phyloP scores from a whole-genome alignment of 2,113 vertebrate genomes.

The Tachysurus vachellii region DNA sequence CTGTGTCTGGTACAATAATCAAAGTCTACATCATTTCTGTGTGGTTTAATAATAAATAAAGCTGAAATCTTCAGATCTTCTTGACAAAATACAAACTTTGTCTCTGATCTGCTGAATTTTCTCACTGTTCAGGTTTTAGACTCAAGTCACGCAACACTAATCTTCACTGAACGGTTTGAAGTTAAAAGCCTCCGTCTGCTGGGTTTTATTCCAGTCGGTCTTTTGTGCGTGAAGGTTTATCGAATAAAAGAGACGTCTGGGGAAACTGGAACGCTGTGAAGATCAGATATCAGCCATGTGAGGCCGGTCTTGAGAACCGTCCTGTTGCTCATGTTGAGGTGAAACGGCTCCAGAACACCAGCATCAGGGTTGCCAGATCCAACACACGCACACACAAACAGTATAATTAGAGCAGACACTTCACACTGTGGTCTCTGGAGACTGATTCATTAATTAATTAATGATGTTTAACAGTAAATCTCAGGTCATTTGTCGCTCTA shows the following conservation, averaged over 20 bases:
- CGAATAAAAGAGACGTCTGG: background rate
- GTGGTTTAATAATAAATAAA: background rate
- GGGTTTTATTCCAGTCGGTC: background rate
- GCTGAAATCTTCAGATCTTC: background rate
- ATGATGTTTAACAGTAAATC: background rate
- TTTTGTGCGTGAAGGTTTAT: background rate
- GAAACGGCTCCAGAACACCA: background rate
- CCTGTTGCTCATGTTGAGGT: background rate
- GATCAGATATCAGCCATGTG: background rate
- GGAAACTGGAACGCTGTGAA: background rate
- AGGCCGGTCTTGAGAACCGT: background rate
- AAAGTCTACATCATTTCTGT: background rate
- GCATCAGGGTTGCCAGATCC: background rate
- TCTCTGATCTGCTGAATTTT: background rate
- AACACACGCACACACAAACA: background rate
- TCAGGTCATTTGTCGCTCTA: background rate
- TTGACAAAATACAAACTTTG: background rate
- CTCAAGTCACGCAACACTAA: background rate
- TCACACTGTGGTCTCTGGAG: background rate
- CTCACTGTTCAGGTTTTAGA: background rate
- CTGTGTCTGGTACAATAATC: background rate
- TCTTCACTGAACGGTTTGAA: background rate
- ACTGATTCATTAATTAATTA: background rate
- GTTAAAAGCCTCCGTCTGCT: background rate
- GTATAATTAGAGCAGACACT: background rate